These are phyloP conservation scores for Laticauda laticaudata DNA, from an alignment of 2,113 vertebrate species.

Conservation along the genomic window DNA sequence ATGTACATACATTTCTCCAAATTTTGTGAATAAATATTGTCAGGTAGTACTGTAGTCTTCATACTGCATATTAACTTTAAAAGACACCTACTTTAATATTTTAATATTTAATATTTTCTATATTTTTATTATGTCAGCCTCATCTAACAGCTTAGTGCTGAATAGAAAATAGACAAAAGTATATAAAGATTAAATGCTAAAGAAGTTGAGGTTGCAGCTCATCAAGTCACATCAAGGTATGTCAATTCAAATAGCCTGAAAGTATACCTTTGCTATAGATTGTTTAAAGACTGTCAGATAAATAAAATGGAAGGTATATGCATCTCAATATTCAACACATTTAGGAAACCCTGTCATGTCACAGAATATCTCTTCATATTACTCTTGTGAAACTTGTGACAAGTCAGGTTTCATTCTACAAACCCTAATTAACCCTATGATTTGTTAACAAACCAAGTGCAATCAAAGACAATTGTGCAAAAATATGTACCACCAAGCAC, in stretches of 20 bases:
- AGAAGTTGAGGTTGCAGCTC: background rate
- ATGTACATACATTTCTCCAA: background rate
- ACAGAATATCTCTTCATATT: background rate
- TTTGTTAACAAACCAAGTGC: background rate
- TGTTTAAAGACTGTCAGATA: background rate
- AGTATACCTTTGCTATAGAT: background rate
- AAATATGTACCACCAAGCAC: background rate
- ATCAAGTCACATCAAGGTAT: background rate
- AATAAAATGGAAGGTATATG: background rate
- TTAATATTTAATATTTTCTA: background rate
- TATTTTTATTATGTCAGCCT: background rate
- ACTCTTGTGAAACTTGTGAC: background rate
- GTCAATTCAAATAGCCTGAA: background rate
- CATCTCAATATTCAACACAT: background rate
- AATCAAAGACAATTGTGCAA: background rate
- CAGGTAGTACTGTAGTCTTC: background rate
- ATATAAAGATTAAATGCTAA: background rate
- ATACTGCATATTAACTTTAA: background rate
- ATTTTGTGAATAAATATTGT: background rate
- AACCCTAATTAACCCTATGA: background rate
- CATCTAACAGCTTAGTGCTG: background rate
- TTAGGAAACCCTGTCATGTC: background rate
- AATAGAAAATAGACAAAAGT: background rate
- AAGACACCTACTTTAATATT: background rate
- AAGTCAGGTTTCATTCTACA: background rate